Evolutionary conservation across 64 coral and sea anemone genomes (phyloP).

Genomic region (Pocillopora damicornis): DNA sequence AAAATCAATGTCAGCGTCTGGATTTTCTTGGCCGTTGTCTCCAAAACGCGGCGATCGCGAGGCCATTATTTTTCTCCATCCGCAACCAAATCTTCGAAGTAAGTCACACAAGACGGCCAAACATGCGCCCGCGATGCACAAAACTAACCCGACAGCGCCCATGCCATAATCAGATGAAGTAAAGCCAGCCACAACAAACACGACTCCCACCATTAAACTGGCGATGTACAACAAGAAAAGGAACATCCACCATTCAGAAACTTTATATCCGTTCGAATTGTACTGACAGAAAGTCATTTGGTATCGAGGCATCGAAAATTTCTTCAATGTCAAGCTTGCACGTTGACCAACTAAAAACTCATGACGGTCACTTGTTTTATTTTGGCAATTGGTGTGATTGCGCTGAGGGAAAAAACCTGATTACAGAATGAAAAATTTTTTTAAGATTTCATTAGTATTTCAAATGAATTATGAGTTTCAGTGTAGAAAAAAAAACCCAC

Average conservation of each 20-base stretch:
- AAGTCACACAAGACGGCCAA: constrained; percentile 21
- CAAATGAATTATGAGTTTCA: too few species aligned
- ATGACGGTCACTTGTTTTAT: too few species aligned
- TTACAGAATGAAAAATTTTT: too few species aligned
- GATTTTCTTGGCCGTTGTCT: background rate
- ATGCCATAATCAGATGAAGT: constrained; percentile 17
- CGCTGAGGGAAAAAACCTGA: too few species aligned
- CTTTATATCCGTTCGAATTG: background rate
- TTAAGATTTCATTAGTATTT: too few species aligned
- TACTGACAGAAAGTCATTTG: constrained; percentile 6
- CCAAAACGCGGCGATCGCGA: background rate
- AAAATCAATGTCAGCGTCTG: background rate
- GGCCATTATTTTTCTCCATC: background rate
- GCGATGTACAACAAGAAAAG: constrained; percentile 16
- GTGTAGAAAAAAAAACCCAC: background rate
- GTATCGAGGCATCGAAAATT: background rate
- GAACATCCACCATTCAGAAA: constrained; percentile 27
- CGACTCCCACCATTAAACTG: background rate
- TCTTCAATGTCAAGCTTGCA: background rate
- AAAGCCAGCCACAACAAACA: constrained; percentile 15
- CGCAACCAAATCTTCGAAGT: background rate
- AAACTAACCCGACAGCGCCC: constrained; percentile 33
- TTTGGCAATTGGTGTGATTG: too few species aligned
- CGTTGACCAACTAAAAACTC: background rate
- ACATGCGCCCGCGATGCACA: constrained; percentile 30